Evolutionary conservation across 2,113 vertebrate species (phyloP).

Genomic region (Seriola rivoliana): DNA sequence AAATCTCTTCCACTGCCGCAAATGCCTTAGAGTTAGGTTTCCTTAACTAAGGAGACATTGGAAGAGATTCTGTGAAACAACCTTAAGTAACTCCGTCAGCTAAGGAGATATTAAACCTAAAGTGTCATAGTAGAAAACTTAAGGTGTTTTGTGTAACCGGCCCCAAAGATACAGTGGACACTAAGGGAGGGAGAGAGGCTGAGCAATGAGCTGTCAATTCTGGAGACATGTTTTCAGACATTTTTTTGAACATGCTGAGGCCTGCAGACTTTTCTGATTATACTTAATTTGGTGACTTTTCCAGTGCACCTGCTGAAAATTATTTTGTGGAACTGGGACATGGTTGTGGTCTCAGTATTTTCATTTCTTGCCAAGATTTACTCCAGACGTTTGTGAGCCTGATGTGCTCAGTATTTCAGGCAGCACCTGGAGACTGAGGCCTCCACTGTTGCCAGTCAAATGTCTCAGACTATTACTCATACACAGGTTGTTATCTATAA

Average conservation of each 20-base stretch:
- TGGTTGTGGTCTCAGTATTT: background rate
- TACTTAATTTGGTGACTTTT: background rate
- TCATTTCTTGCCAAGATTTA: background rate
- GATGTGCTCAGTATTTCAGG: background rate
- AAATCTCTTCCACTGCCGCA: no score
- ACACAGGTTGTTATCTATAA: background rate
- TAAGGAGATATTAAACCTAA: no score
- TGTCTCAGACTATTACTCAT: conserved; percentile 4
- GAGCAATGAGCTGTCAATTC: background rate
- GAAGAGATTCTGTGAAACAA: no score
- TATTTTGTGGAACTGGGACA: background rate
- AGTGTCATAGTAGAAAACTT: no score
- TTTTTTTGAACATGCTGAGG: background rate
- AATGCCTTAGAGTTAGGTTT: no score
- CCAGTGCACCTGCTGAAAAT: conserved; percentile 22
- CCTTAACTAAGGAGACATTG: no score
- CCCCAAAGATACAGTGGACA: no score
- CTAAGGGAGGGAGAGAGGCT: background rate
- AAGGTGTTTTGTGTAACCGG: no score
- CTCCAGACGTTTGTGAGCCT: background rate
- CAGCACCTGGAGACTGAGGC: background rate
- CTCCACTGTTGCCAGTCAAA: background rate
- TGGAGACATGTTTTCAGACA: background rate
- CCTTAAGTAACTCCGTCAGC: no score
- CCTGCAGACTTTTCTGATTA: background rate